Evolutionary conservation across 2,888 invertebrate species (phyloP), one percentile per base, ranked within the genome.

Genomic region (Agrilus mali): DNA sequence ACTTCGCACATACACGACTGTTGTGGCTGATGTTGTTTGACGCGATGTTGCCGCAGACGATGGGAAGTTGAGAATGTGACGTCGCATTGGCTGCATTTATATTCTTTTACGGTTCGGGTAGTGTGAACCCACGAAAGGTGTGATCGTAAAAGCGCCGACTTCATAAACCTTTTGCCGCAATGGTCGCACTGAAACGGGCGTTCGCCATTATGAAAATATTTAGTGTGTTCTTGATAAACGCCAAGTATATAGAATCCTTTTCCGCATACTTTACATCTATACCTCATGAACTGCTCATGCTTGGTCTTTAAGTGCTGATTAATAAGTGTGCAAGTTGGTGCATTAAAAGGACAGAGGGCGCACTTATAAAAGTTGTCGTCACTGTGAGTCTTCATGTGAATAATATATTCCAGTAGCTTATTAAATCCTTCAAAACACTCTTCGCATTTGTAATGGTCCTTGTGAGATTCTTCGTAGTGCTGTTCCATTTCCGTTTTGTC

Each of bases 1-100:
- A 73, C 60, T 43, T 78, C 76, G 46, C 79, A 79, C 0, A 77
- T 66, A 39, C 70, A 67, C 31, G 64, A 64, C 37, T 67, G 66
- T 16, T 73, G 66, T n/a, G n/a, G n/a, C 0, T 71, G 73, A 50
- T 77, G 75, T 7, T 63, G 58, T 48, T 66, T 67, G 65, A 66
- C 64, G 10, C 27, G 27, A 50, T 68, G 68, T 27, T 64, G 48
- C 41, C 63, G 63, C 22, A 67, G 48, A 49, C 47, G 66, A 65
- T 39, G 65, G 65, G 49, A 66, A 67, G 66, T 65, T 39, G 65
- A 65, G 49, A 66, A 67, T 32, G 60, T 54, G 44, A 66, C 66
- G 35, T 64, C 61, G 47, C 68, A 68, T 20, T 67, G 61, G 14
- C 60, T 59, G 47, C 68, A 68, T 42, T 64, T 59, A 50, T 68